These are phyloP conservation scores for Protobothrops mucrosquamatus DNA, from an alignment of 2,113 vertebrate genomes.

Conservation along the genomic window DNA sequence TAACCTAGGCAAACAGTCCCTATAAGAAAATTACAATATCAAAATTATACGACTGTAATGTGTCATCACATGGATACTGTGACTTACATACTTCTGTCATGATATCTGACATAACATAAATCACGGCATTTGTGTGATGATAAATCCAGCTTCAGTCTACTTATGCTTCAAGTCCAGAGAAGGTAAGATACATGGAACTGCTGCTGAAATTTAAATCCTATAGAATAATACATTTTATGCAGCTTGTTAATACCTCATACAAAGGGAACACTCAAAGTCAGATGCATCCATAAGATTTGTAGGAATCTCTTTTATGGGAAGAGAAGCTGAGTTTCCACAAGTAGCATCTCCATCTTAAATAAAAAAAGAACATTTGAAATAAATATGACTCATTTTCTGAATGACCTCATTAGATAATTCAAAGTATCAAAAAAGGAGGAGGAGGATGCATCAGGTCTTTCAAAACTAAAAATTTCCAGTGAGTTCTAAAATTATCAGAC, in stretches of 20 bases:
- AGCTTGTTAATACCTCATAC: constrained; percentile 81
- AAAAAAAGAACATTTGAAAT: constrained; percentile 15
- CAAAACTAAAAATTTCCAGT: background rate
- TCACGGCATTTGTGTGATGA: background rate
- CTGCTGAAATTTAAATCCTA: background rate
- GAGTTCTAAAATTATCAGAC: constrained; percentile 16
- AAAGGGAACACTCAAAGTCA: constrained; percentile 91
- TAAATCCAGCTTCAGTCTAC: background rate
- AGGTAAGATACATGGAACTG: background rate
- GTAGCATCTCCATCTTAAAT: constrained; percentile 64
- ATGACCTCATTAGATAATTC: background rate
- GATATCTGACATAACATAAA: background rate
- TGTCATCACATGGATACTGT: background rate
- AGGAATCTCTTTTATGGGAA: constrained; percentile 62
- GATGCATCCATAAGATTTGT: constrained; percentile 77
- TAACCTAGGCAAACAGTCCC: background rate
- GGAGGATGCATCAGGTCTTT: background rate
- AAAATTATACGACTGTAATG: background rate
- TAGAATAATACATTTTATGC: background rate
- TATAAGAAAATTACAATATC: background rate
- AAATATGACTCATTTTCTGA: background rate
- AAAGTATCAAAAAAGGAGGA: background rate
- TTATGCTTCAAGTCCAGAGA: background rate
- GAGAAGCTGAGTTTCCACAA: constrained; percentile 26
- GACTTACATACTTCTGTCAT: background rate